Evolutionary conservation across 2,888 invertebrate genomes (phyloP), one percentile per base, ranked within the genome.

Genomic region (Metalampra italica): DNA sequence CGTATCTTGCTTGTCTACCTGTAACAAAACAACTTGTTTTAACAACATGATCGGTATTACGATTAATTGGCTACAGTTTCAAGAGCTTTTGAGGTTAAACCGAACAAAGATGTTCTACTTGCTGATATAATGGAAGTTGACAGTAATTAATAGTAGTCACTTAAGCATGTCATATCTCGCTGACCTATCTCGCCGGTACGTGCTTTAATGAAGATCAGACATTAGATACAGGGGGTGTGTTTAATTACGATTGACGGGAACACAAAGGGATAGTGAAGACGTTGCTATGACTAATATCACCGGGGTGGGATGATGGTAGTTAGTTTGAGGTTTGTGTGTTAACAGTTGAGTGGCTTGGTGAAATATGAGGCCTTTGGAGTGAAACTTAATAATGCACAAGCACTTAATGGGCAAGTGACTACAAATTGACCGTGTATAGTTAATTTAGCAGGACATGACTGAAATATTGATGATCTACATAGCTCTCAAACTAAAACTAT

Each of bases 1-100:
- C 48, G 54, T 53, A 39, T 47, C 57, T 51, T 51, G 36, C 47
- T 48, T 56, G 57, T 58, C 62, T 71, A 83, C 72, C 88, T 88
- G 80, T 7, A 87, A 87, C 73, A 73, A 79, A 55, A 56, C 39
- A 55, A 51, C 32, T 14, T 0, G 13, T 30, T 11, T 49, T 37
- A 44, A 9, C 14, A 14, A 22, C 29, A 36, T 9, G 9, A 14
- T 38, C 40, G 5, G n/a, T 36, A 40, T 41, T 39, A 50, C 32
- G 29, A 22, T 36, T 51, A 55, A 55, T 55, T 52, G 50, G 46
- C 42, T 32, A 49, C 42, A 29, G 34, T 47, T 50, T 32, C 29
- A 39, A 40, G 42, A 46, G 15, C 38, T 39, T 51, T 50, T 50
- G 37, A 49, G 45, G 49, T 45, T 36, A 36, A 39, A 46, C 40